Percentiles rank a stretch among this genome's conserved stretches.
Evolutionary conservation across 2,888 invertebrate genomes (phyloP).

Genomic region (Stegophylla sp.): DNA sequence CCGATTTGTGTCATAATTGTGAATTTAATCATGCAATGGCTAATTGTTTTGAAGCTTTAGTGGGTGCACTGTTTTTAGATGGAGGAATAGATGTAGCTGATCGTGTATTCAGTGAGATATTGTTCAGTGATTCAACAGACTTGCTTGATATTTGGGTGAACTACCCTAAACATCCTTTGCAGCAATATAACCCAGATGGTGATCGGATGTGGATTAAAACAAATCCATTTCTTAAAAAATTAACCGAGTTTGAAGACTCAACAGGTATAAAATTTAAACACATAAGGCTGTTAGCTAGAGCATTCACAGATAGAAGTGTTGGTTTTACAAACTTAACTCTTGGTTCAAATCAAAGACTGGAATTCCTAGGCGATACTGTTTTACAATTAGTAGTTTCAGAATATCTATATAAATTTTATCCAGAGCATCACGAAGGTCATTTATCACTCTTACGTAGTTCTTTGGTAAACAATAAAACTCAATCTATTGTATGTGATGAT

Average conservation of each 20-base stretch:
- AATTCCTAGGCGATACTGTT: conserved; percentile 97
- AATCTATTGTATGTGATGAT: conserved; percentile 98
- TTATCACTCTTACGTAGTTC: conserved; percentile 94
- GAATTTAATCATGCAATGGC: conserved; percentile 98
- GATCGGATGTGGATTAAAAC: conserved; percentile 91
- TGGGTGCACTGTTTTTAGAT: conserved; percentile 96
- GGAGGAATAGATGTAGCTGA: conserved; percentile 87
- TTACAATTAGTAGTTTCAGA: conserved; percentile 95
- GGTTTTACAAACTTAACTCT: conserved; percentile 95
- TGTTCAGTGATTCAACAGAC: conserved; percentile 75
- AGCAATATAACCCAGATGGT: conserved; percentile 91
- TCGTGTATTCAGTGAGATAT: conserved; percentile 79
- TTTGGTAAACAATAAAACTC: conserved; percentile 96
- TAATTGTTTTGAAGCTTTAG: conserved; percentile 97
- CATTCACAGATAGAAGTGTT: conserved; percentile 94
- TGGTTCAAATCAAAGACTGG: conserved; percentile 96
- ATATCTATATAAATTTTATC: conserved; percentile 95
- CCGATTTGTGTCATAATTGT: conserved; percentile 95
- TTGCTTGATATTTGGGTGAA: conserved; percentile 84
- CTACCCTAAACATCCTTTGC: conserved; percentile 88
- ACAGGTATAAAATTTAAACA: conserved; percentile 88
- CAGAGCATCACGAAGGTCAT: conserved; percentile 99
- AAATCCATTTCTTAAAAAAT: conserved; percentile 82
- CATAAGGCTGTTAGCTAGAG: conserved; percentile 90
- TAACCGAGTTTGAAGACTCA: conserved; percentile 87